Percentiles rank a stretch among this genome's conserved stretches.
These are phyloP conservation scores for Equus quagga DNA, from an alignment of 2,113 vertebrate species.

Conservation along the genomic window DNA sequence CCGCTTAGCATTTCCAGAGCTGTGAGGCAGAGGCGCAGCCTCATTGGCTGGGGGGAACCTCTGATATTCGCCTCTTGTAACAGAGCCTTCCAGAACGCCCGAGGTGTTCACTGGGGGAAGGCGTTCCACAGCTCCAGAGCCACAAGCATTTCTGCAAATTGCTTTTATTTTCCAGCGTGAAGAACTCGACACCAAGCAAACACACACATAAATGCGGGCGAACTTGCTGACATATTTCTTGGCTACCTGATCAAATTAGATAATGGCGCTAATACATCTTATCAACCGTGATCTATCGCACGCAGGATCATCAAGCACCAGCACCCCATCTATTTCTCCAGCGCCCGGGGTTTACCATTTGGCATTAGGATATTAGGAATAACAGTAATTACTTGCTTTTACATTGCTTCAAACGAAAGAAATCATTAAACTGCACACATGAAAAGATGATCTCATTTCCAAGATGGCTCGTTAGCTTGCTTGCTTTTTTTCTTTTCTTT, in stretches of 20 bases:
- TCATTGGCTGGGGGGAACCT: slow-evolving; percentile 75
- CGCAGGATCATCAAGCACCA: not conserved
- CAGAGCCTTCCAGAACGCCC: slow-evolving; percentile 84
- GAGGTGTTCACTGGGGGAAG: slow-evolving; percentile 76
- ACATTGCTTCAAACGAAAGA: slow-evolving; percentile 73
- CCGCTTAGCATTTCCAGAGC: slow-evolving; percentile 86
- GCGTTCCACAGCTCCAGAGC: slow-evolving; percentile 63
- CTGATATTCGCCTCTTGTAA: slow-evolving; percentile 70
- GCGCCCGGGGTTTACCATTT: not conserved
- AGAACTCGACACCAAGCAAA: not conserved
- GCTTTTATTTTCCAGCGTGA: slow-evolving; percentile 73
- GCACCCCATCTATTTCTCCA: not conserved
- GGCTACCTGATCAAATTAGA: slow-evolving; percentile 27
- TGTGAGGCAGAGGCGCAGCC: slow-evolving; percentile 74
- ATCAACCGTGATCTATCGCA: not conserved
- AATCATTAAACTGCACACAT: slow-evolving; percentile 54
- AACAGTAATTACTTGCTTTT: slow-evolving; percentile 66
- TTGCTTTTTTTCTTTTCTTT: not conserved
- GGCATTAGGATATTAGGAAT: slow-evolving; percentile 70
- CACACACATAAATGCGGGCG: not conserved
- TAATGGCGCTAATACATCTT: not conserved
- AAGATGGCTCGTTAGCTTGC: not conserved
- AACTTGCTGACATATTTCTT: slow-evolving; percentile 56
- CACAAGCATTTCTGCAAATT: slow-evolving; percentile 75
- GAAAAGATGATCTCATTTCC: slow-evolving; percentile 60